These are phyloP conservation scores for Mormyrus iriodes DNA, from an alignment of 2,113 vertebrate species.

Conservation along the genomic window DNA sequence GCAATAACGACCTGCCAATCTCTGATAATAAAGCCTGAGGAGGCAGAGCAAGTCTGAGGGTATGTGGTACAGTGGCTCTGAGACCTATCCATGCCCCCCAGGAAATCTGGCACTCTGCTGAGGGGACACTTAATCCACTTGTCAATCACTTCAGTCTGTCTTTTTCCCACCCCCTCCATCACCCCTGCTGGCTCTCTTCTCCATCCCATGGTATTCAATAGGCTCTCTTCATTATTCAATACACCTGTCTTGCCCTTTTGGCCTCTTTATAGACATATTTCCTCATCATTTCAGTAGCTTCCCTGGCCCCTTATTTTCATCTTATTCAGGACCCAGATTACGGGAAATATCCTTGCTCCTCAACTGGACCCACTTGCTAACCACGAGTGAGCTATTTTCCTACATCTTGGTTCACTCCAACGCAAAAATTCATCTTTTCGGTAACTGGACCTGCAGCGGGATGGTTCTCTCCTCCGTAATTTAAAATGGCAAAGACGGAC, in stretches of 20 bases:
- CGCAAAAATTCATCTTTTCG: background rate
- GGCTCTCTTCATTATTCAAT: background rate
- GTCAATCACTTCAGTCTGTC: background rate
- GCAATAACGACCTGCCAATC: slow-evolving; percentile 12
- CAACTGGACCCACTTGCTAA: background rate
- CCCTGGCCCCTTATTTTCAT: background rate
- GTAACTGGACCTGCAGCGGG: background rate
- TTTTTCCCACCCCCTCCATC: background rate
- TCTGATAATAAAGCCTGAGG: background rate
- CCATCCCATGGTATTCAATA: background rate
- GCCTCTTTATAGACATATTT: background rate
- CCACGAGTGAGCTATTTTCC: background rate
- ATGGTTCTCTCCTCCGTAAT: background rate
- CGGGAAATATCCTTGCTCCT: background rate
- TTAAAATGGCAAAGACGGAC: background rate
- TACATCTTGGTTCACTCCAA: background rate
- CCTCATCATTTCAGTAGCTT: background rate
- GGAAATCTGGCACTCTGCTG: background rate
- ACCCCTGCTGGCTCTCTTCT: background rate
- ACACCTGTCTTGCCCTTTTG: background rate
- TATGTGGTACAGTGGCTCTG: background rate
- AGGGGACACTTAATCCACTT: background rate
- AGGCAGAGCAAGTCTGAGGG: background rate
- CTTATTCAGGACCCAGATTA: background rate
- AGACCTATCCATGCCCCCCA: background rate